Evolutionary conservation across 2,113 vertebrate genomes (phyloP), one percentile per base, ranked within the genome.

Genomic region (Gnathonemus longibarbis): DNA sequence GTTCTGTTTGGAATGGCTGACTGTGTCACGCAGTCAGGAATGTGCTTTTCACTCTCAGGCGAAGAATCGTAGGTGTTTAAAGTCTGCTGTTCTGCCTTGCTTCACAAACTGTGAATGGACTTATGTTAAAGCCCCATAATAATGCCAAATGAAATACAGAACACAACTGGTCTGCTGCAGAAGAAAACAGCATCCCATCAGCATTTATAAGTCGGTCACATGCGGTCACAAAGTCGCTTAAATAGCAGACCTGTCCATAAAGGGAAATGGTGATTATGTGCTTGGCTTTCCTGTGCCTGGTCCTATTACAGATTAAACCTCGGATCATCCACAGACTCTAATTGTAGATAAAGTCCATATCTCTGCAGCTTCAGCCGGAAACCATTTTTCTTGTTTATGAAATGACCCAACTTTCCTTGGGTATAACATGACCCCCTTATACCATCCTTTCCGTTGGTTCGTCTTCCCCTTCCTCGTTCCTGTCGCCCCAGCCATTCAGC

Each of bases 331-430:
- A 35, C 62, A 31, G n/a, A 35, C 24, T 35, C 62, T 50, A 27
- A 89, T 77, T 77, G 58, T 70, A 50, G 62, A 77, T 49, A n/a
- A 89, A 77, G 39, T 50, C 24, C 46, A 50, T 89, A 77, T 27
- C n/a, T 77, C 62, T 49, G 66, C 88, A 89, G 62, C 24, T 50
- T 1, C n/a, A 77, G 24, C 46, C 46, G 2, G 27, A 27, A 50
- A 49, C 88, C 66, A 27, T 89, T 89, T 89, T 77, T 77, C 58
- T 46, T 88, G 88, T 88, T 88, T 88, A 62, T 70, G 42, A 70
- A 45, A 70, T 13, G 35, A 56, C 5, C 58, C 19, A 48, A 15
- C n/a, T 88, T 31, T 70, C 66, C 62, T 31, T 17, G n/a, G 46
- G 88, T n/a, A 77, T 27, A 49, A 42, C 19, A 15, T 84, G 88